Evolutionary conservation across 1,140 invertebrate genomes (phyloP), one percentile per base, ranked within the genome.

Genomic region (Nebria ingens): DNA sequence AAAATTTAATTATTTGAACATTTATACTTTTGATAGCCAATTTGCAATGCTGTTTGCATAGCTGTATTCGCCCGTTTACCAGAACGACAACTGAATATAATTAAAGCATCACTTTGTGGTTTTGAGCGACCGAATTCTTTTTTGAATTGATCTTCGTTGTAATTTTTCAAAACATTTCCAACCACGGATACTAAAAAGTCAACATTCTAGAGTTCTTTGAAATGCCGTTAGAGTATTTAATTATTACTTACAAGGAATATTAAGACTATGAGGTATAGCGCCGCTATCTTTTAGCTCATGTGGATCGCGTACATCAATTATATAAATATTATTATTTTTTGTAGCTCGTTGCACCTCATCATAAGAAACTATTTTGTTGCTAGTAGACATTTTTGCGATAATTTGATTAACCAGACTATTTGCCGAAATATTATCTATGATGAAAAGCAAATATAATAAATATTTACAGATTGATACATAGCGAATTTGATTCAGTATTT

Each of bases 231-330:
- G 13, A 4, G 4, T 29, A 6, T 9, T 11, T 45, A 52, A 13
- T 61, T 59, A 61, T 51, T 21, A 67, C 67, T 70, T 77, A 80
- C 84, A 76, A 60, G 83, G 83, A 62, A 86, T 83, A 62, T 86
- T 84, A 58, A 86, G 83, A 61, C 80, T 83, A 15, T 77, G 74
- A 29, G 84, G 83, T 52, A 86, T 77, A 65, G 76, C 73, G 2
- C 83, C 83, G 51, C 79, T 83, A 59, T 79, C 75, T 54, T 76
- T 63, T 1, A 86, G 70, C 70, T 86, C 84, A 38, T 75, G 66
- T 1, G 79, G 77, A 61, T 85, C 81, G 19, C 84, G 74, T 0
- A 86, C 83, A 71, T 86, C 84, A 58, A 86, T 80, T 4, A 86
- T 75, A 6, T 74, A 58, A 56, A 67, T 21, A 9, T 57, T 63